Base-by-base conservation (phyloP, 2,888 invertebrate genomes). In the Athalia circularis region DNA sequence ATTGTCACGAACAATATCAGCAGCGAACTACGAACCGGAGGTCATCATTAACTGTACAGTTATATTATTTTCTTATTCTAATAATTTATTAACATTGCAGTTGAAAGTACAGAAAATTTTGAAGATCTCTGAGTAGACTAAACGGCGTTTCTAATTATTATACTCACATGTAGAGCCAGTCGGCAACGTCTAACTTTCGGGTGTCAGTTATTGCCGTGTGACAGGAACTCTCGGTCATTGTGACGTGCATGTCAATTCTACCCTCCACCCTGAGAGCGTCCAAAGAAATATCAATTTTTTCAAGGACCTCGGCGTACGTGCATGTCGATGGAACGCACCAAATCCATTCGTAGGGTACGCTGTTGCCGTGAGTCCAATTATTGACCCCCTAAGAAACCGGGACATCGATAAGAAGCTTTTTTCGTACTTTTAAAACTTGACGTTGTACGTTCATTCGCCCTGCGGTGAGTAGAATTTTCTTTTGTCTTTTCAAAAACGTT, bases 241-340 rank as follows among this genome's bases (percentile, higher is more conserved):
- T 83, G 45, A 89, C 83, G 45, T 80, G 78, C 47, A 89, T 79
- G 68, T 88, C 85, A 4, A 89, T 80, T 4, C 85, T 84, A 50
- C 84, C 85, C 13, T 83, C 83, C 1, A 84, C 82, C 77, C 83
- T 85, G 11, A 89, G 80, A 3, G 86, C 83, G 77, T 85, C 84
- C 65, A 90, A 81, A 4, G 83, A 84, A 59, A 85, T 62, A 61
- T 86, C 84, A 50, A 88, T 79, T 59, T 86, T 83, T 59, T 86
- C 83, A 64, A 82, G 81, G 47, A 90, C 81, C 50, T 89, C 88
- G 9, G 82, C 76, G 11, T 83, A 67, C 57, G 83, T 86, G 84
- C 90, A 90, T 47, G 83, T 85, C 11, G 89, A 88, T 3, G 90
- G 90, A 4, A 90, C 85, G 80, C 90, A 90, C 87, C 87, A 88